Evolutionary conservation across 2,888 invertebrate genomes (phyloP).

Genomic region (Xanthorhoe spadicearia): DNA sequence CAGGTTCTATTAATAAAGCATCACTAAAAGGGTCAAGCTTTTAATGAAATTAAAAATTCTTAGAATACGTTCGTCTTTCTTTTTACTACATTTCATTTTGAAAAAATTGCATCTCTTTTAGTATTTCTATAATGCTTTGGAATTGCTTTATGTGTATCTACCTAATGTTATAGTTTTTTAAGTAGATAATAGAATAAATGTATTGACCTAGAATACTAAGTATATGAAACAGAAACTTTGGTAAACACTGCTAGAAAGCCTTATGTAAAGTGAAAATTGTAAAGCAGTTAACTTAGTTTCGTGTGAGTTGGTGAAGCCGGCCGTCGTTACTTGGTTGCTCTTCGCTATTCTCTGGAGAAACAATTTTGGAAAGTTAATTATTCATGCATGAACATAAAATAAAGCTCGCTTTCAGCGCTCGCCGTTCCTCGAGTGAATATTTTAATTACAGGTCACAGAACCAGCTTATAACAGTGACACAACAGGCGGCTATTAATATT

Average conservation of each 20-base stretch:
- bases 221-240: background rate
- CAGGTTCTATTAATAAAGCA: background rate
- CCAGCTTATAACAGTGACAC: conserved; percentile 34
- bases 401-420: conserved; percentile 1
- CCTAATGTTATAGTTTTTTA: too few relatives aligned
- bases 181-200: too few relatives aligned
- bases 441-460: conserved; percentile 31
- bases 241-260: background rate
- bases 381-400: conserved; percentile 22
- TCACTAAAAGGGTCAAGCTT: background rate
- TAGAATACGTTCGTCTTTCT: too few relatives aligned
- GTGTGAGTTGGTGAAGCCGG: background rate
- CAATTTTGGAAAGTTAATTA: conserved; percentile 18
- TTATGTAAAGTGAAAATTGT: background rate
- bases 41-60: too few relatives aligned
- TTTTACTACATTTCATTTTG: too few relatives aligned
- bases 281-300: background rate
- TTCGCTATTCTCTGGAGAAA: conserved; percentile 9
- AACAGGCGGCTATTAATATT: conserved; percentile 41
- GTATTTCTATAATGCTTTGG: too few relatives aligned
- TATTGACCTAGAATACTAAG: background rate
- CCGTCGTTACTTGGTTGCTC: conserved; percentile 1
- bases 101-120: too few relatives aligned
- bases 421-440: conserved; percentile 18
- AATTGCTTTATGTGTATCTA: too few relatives aligned